Evolutionary conservation across 2,888 invertebrate genomes (phyloP).

Genomic region (Pogonocherus hispidulus): DNA sequence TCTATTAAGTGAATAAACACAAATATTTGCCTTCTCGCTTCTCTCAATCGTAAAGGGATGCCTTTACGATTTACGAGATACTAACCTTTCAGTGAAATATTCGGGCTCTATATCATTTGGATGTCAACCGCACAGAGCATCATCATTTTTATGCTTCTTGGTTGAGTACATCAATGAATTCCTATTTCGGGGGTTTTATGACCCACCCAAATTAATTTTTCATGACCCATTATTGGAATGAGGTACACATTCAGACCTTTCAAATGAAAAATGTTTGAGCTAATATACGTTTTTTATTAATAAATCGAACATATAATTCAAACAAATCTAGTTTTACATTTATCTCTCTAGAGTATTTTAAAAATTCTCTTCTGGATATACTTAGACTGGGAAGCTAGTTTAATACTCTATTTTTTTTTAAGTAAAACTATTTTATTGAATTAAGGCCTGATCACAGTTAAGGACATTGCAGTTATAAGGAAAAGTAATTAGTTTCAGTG

Average conservation of each 20-base stretch:
- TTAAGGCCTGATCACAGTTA: too few species aligned
- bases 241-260: background rate
- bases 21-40: slow-evolving; percentile 28
- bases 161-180: slow-evolving; percentile 23
- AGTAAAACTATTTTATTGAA: too few species aligned
- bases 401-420: too few species aligned
- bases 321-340: too few species aligned
- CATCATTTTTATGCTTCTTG: slow-evolving; percentile 11
- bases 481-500: too few species aligned
- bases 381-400: too few species aligned
- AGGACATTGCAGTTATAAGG: too few species aligned
- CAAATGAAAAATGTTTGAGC: background rate
- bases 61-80: slow-evolving; percentile 16
- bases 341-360: background rate
- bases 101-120: slow-evolving; percentile 24
- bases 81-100: slow-evolving; percentile 16
- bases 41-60: slow-evolving; percentile 22
- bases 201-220: background rate
- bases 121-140: slow-evolving; percentile 18
- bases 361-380: too few species aligned
- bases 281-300: background rate
- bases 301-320: too few species aligned
- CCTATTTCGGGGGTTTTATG: slow-evolving; percentile 16
- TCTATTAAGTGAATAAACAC: slow-evolving; percentile 30
- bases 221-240: background rate